phyloP scores from a whole-genome alignment of 2,113 vertebrate species.

The Eretmochelys imbricata region DNA sequence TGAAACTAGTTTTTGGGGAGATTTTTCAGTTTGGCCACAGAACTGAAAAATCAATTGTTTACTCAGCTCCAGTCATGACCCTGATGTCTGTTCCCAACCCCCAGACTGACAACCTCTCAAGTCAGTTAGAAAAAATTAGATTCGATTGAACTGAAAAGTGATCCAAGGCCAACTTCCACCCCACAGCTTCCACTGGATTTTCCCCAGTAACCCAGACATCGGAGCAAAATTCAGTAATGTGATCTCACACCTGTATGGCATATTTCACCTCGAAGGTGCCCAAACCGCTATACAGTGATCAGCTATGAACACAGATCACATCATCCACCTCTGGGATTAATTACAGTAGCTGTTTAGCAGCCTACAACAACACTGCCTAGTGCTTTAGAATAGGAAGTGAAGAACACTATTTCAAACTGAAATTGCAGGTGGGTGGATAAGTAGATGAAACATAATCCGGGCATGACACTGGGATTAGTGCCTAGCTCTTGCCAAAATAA shows the following conservation, averaged over 20 bases:
- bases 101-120: not conserved
- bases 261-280: not conserved
- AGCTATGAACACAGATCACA: not conserved
- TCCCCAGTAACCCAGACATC: not conserved
- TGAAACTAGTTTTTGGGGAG: too few relatives aligned
- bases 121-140: not conserved
- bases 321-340: not conserved
- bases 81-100: not conserved
- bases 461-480: not conserved
- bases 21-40: too few relatives aligned
- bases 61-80: not conserved
- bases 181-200: not conserved
- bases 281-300: not conserved
- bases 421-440: not conserved
- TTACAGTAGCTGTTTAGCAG: not conserved
- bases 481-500: not conserved
- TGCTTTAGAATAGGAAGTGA: not conserved
- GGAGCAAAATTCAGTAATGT: not conserved
- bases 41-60: too few relatives aligned
- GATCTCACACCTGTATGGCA: not conserved
- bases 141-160: not conserved
- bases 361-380: not conserved
- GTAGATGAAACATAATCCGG: not conserved
- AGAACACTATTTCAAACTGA: not conserved
- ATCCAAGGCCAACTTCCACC: not conserved